Evolutionary conservation across 2,113 vertebrate species (phyloP).

Genomic region (Trichomycterus rosablanca): DNA sequence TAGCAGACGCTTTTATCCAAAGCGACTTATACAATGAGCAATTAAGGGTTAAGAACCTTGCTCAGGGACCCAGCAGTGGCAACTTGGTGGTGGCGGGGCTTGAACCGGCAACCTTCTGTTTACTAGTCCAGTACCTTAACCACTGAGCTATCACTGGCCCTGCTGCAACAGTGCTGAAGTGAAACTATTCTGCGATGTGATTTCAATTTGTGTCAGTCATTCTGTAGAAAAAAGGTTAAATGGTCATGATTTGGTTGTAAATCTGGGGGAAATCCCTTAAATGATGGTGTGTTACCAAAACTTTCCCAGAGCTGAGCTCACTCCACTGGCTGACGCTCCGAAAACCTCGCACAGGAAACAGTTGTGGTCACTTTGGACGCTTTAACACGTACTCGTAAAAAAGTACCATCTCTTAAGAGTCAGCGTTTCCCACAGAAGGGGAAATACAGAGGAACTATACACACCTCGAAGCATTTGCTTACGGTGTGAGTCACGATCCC

Average conservation of each 20-base stretch:
- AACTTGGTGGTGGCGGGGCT: no score
- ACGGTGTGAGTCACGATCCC: constrained; percentile 9
- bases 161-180: not conserved
- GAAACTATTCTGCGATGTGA: not conserved
- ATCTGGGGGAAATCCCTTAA: constrained; percentile 29
- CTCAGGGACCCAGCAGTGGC: no score
- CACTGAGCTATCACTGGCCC: no score
- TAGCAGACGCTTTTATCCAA: no score
- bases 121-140: no score
- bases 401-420: constrained; percentile 25
- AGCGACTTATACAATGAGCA: no score
- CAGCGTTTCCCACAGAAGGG: constrained; percentile 26
- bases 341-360: constrained; percentile 31
- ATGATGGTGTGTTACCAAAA: constrained; percentile 21
- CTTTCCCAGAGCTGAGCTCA: constrained; percentile 37
- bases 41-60: no score
- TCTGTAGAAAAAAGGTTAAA: constrained; percentile 19
- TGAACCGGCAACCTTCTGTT: no score
- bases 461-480: constrained; percentile 5
- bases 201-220: constrained; percentile 9
- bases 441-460: constrained; percentile 23
- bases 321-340: constrained; percentile 17
- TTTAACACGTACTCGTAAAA: constrained; percentile 37
- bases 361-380: constrained; percentile 35
- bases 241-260: constrained; percentile 23